phyloP scores from a whole-genome alignment of 2,113 vertebrate species.

The Malurus cyaneus region DNA sequence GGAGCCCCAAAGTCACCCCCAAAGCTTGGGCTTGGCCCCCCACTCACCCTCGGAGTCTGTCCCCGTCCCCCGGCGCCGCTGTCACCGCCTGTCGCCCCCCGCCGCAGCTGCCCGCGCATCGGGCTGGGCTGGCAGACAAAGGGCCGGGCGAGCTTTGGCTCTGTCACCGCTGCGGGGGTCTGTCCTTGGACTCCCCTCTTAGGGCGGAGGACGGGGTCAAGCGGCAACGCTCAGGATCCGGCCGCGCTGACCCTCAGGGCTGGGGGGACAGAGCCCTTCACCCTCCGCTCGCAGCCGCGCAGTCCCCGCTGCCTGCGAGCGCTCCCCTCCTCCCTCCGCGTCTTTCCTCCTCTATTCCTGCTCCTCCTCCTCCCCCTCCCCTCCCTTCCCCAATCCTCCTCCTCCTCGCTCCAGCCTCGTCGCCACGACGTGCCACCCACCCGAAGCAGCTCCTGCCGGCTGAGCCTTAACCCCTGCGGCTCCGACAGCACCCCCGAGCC shows the following conservation, averaged over 20 bases:
- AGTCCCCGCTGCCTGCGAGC: not conserved
- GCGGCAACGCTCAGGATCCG: not conserved
- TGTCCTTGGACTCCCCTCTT: not conserved
- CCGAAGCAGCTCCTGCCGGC: constrained; percentile 26
- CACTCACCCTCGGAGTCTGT: constrained; percentile 41
- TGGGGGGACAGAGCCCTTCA: not conserved
- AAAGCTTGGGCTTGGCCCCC: not conserved
- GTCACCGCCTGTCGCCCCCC: not conserved
- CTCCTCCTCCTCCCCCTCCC: not conserved
- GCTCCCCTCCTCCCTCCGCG: not conserved
- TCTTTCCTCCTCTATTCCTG: not conserved
- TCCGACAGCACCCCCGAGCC: not conserved
- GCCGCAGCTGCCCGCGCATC: constrained; percentile 25
- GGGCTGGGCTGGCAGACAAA: constrained; percentile 3
- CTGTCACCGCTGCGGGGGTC: not conserved
- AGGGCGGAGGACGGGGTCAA: not conserved
- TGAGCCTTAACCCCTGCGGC: constrained; percentile 36
- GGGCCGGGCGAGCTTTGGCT: not conserved
- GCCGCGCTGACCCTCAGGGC: not conserved
- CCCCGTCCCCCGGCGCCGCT: not conserved
- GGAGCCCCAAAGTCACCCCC: not conserved
- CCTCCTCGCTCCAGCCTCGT: not conserved
- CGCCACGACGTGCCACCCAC: constrained; percentile 59
- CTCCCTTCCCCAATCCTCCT: constrained; percentile 8
- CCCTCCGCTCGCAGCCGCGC: not conserved